These are phyloP conservation scores for Tetrapedia diversipes DNA, from an alignment of 2,888 invertebrate genomes.

Conservation along the genomic window DNA sequence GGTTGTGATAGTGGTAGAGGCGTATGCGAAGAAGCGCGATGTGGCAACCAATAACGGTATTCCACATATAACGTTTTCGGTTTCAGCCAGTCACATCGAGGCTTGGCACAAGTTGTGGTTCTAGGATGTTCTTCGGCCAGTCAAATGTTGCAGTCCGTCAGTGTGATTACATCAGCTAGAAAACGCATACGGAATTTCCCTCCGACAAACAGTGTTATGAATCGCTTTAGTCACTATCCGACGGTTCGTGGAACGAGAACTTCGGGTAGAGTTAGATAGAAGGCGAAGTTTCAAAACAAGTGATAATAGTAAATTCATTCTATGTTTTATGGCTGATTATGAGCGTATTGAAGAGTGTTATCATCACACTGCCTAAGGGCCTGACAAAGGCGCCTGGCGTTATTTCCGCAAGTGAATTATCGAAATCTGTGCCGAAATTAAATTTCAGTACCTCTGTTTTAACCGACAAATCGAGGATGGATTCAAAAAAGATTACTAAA, in stretches of 20 bases:
- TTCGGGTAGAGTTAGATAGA: neutral
- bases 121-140: conserved; percentile 18
- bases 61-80: conserved; percentile 36
- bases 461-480: conserved; percentile 68
- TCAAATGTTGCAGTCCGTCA: conserved; percentile 35
- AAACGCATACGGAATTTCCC: neutral
- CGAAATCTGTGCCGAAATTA: conserved; percentile 64
- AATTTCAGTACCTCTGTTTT: conserved; percentile 76
- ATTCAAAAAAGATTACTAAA: conserved; percentile 50
- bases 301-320: conserved; percentile 13
- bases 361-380: conserved; percentile 80
- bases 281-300: conserved; percentile 13
- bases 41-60: conserved; percentile 51
- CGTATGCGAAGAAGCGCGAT: conserved; percentile 13
- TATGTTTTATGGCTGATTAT: conserved; percentile 75
- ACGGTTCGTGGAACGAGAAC: conserved; percentile 17
- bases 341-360: conserved; percentile 78
- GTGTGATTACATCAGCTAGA: conserved; percentile 56
- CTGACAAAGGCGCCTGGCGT: conserved; percentile 67
- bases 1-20: neutral
- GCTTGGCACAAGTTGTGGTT: neutral
- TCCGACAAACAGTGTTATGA: conserved; percentile 29
- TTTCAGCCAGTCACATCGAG: conserved; percentile 38
- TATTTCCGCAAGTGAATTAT: conserved; percentile 53
- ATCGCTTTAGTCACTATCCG: conserved; percentile 32